Percentiles rank a stretch among this genome's conserved stretches.
phyloP scores from a whole-genome alignment of 2,888 invertebrate genomes.

The Campoplex capitator region DNA sequence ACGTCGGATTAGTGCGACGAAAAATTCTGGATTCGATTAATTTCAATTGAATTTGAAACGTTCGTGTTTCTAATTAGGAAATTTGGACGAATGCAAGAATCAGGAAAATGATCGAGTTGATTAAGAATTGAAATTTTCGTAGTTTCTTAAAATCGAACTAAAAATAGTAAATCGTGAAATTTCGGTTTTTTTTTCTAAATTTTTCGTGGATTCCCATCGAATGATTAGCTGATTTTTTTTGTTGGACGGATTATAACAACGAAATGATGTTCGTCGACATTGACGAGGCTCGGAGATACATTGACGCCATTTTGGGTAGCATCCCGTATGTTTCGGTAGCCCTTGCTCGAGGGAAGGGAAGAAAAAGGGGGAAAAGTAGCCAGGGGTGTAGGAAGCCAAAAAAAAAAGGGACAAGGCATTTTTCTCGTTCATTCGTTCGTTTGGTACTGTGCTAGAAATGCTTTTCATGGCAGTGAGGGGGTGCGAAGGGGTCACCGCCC shows the following conservation, averaged over 20 bases:
- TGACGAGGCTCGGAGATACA: not conserved
- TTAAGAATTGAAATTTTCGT: too few species aligned
- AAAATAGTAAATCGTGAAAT: not conserved
- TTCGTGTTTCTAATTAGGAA: not conserved
- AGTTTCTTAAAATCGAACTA: too few species aligned
- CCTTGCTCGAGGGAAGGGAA: constrained; percentile 55
- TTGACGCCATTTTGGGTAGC: constrained; percentile 53
- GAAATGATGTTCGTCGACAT: too few species aligned
- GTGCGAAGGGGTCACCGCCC: constrained; percentile 74
- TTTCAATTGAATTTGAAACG: too few species aligned
- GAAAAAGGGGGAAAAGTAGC: constrained; percentile 58
- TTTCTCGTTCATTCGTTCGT: constrained; percentile 64
- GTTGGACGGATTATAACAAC: not conserved
- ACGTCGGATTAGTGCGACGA: not conserved
- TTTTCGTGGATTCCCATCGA: not conserved
- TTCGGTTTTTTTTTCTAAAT: not conserved
- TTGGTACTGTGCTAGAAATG: constrained; percentile 49
- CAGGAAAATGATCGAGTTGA: too few species aligned
- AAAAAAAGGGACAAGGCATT: constrained; percentile 55
- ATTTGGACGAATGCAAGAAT: too few species aligned
- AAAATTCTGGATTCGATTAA: not conserved
- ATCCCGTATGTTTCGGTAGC: constrained; percentile 50
- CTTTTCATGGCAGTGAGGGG: constrained; percentile 63
- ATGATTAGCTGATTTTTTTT: not conserved
- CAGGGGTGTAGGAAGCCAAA: constrained; percentile 41